A percentile compares a stretch with the other conserved stretches of the same genome.
Evolutionary conservation across 2,797 vertebrate genomes (phyloP).

Genomic region (Toxotes lorentzi): DNA sequence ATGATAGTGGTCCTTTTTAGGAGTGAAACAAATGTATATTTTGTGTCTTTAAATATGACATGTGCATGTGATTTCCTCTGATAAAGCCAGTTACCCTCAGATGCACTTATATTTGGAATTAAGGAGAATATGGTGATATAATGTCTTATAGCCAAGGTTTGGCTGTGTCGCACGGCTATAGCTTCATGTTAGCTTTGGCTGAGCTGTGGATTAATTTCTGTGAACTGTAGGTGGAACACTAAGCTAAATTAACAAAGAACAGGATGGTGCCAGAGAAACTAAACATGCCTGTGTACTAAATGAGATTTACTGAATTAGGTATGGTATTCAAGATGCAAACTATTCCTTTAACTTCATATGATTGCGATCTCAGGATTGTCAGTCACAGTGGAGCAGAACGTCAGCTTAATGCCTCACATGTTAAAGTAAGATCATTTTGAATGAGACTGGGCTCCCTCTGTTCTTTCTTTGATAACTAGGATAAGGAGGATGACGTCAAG

Average conservation of each 20-base stretch:
- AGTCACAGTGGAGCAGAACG: not conserved
- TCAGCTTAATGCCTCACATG: not conserved
- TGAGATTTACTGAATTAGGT: too few relatives aligned
- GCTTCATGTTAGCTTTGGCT: too few relatives aligned
- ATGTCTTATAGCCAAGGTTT: too few relatives aligned
- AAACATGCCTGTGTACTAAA: too few relatives aligned
- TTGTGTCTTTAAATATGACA: not conserved
- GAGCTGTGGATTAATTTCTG: too few relatives aligned
- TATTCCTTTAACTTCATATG: not conserved
- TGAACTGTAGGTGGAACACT: too few relatives aligned
- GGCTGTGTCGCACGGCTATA: too few relatives aligned
- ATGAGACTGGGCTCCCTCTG: not conserved
- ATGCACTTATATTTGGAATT: not conserved
- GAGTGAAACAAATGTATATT: too few relatives aligned
- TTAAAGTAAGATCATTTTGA: not conserved
- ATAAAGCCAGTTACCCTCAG: not conserved
- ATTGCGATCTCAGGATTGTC: not conserved
- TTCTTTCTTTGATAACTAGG: constrained; percentile 79
- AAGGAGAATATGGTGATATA: too few relatives aligned
- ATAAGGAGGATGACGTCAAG: constrained; percentile 92
- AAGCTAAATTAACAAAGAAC: too few relatives aligned
- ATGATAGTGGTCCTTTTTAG: too few relatives aligned
- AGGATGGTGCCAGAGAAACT: too few relatives aligned
- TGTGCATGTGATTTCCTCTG: not conserved
- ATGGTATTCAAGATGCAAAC: not conserved